Conservation (phyloP, 2,113 vertebrate genomes). For the Opisthocomus hoazin region DNA sequence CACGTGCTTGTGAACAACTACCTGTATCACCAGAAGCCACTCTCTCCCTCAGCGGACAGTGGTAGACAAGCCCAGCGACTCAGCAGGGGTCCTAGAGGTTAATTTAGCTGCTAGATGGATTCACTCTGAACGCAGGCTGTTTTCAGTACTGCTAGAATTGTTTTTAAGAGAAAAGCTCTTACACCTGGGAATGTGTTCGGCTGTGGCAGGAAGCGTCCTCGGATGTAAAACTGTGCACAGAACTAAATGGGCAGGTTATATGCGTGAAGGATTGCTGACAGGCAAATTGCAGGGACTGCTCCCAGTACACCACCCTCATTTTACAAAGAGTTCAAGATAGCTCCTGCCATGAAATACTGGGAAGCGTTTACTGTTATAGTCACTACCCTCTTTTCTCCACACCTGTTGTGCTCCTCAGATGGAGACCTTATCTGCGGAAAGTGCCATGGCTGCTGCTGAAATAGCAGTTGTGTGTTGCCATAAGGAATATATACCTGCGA, state of each 20-base stretch:
- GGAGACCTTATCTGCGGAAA: background rate
- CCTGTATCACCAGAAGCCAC: background rate
- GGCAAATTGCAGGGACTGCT: background rate
- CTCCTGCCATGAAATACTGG: background rate
- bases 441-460: conserved; percentile 14
- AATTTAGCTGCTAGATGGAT: background rate
- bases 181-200: background rate
- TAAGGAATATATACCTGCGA: background rate
- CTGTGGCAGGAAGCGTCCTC: background rate
- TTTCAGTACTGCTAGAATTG: background rate
- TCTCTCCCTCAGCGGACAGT: background rate
- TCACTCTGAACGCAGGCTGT: background rate
- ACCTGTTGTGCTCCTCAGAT: background rate
- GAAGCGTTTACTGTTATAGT: background rate
- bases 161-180: background rate
- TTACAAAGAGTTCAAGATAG: background rate
- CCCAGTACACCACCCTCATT: background rate
- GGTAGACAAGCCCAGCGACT: background rate
- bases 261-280: background rate
- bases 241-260: background rate
- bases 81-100: background rate
- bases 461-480: conserved; percentile 12
- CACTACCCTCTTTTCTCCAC: background rate
- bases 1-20: background rate
- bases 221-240: background rate